Evolutionary conservation across 2,113 vertebrate species (phyloP).

Genomic region (Agelaius phoeniceus): DNA sequence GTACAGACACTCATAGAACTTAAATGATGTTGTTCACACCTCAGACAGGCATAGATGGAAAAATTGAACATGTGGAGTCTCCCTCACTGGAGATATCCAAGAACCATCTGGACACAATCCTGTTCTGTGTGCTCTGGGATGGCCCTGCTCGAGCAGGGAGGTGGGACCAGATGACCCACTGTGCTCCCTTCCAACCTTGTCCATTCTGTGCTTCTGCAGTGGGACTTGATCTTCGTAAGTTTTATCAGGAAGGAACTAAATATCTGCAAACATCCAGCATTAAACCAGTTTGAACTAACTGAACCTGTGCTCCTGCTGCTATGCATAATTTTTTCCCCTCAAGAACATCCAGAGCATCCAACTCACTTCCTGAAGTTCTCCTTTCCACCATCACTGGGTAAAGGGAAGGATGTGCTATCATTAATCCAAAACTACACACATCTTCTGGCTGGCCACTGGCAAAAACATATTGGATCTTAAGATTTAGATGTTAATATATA

Average conservation of each 20-base stretch:
- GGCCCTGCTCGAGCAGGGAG: neutral
- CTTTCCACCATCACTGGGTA: neutral
- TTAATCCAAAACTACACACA: neutral
- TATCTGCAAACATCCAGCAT: neutral
- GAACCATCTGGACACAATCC: neutral
- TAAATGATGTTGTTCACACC: neutral
- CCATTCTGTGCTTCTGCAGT: neutral
- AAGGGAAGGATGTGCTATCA: accelerated
- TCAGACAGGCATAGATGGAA: neutral
- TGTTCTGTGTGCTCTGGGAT: neutral
- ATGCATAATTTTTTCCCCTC: neutral
- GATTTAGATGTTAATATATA: neutral
- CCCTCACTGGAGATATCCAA: neutral
- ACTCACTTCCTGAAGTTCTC: neutral
- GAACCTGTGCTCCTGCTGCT: neutral
- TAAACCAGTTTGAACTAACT: neutral
- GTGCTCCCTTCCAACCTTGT: neutral
- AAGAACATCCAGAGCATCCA: neutral
- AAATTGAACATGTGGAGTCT: neutral
- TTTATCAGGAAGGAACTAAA: neutral
- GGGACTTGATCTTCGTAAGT: neutral
- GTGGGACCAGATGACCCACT: neutral
- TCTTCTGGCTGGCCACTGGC: neutral
- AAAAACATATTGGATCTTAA: neutral
- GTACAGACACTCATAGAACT: neutral